Evolutionary conservation across 2,797 vertebrate genomes (phyloP), one percentile per base, ranked within the genome.

Genomic region (Kryptopterus vitreolus): DNA sequence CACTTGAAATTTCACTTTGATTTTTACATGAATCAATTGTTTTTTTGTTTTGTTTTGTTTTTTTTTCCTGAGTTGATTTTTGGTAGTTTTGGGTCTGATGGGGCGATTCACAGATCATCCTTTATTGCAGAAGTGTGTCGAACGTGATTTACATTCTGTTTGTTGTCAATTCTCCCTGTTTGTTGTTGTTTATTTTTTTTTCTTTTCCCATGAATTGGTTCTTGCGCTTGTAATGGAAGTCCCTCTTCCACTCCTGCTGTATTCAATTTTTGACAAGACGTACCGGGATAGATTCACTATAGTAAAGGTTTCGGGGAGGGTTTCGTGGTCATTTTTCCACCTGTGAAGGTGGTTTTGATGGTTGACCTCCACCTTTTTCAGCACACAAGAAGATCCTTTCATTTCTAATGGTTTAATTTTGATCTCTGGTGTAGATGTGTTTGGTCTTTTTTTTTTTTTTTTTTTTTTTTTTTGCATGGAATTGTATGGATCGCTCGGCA

Each of bases 1-100:
- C 96, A 98, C 96, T 98, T 97, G 95, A 93, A 94, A 89, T 92
- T 91, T 92, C 92, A 90, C 94, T 87, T 26, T 48, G 61, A 84
- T 24, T 68, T 72, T 33, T 63, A 77, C 61, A 77, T 87, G 22
- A 68, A 50, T 43, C 10, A 46, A 3, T n/a, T 46, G 83, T 79
- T 87, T 55, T 65, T 73, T 81, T 57, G 29, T 68, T 66, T 8
- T 68, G 7, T 13, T 52, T 48, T 7, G 5, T 22, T n/a, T 58
- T 58, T 58, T 58, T 26, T 66, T 43, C 6, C 38, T 8, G 12
- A n/a, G 26, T 48, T 48, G 65, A 13, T 4, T 81, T 85, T 35
- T 61, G 61, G 81, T 87, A 82, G 77, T 63, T 80, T 83, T 69
- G 85, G 85, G 48, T 61, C 81, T 58, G 75, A 7, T 43, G 38